Evolutionary conservation across 2,797 vertebrate genomes (phyloP).

Genomic region (Hylomyscus alleni): DNA sequence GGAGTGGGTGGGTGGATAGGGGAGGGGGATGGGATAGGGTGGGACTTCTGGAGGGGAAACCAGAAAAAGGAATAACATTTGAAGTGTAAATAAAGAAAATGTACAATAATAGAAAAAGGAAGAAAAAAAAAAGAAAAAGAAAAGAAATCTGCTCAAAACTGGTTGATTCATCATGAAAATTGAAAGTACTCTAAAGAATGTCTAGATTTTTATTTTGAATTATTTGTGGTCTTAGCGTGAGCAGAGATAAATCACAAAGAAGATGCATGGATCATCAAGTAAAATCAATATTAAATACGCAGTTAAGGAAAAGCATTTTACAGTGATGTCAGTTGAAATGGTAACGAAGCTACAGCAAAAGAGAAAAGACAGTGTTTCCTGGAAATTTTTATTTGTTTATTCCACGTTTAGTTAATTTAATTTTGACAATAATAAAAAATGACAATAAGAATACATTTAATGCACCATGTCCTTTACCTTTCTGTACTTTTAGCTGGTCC

Average conservation of each 20-base stretch:
- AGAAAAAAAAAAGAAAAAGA: slow-evolving; percentile 72
- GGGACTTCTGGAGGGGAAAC: no score
- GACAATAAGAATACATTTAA: background rate
- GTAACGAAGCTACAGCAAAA: slow-evolving; percentile 7
- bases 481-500: background rate
- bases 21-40: no score
- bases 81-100: no score
- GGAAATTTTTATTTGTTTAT: background rate
- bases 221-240: slow-evolving; percentile 65
- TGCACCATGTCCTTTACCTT: background rate
- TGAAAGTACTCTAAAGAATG: slow-evolving; percentile 67
- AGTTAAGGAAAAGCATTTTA: slow-evolving; percentile 76
- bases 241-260: slow-evolving; percentile 51
- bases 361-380: background rate
- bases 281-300: slow-evolving; percentile 75
- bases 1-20: no score
- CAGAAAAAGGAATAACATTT: no score
- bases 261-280: slow-evolving; percentile 67
- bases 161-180: slow-evolving; percentile 78
- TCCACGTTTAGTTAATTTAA: background rate
- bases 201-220: slow-evolving; percentile 75
- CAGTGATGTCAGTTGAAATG: slow-evolving; percentile 60
- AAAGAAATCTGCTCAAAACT: slow-evolving; percentile 76
- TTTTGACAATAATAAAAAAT: background rate
- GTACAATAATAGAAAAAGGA: no score